phyloP scores from a whole-genome alignment of 2,797 vertebrate genomes.

The Trematomus bernacchii region DNA sequence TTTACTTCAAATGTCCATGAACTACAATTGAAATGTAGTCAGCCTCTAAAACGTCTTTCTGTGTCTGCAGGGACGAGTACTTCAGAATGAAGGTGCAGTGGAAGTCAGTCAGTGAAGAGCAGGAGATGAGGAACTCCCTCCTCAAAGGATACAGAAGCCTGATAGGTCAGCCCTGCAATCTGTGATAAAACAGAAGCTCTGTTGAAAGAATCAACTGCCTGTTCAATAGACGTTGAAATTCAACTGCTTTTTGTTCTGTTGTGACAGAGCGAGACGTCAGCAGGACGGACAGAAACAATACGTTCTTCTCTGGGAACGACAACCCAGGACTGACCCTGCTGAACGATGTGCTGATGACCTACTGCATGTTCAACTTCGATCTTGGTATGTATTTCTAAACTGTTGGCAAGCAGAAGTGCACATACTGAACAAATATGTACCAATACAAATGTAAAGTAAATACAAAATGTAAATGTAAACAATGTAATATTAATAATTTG shows the following conservation, averaged over 20 bases:
- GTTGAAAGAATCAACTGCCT: slow-evolving; percentile 13
- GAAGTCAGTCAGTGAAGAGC: slow-evolving; percentile 93
- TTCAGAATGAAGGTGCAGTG: slow-evolving; percentile 96
- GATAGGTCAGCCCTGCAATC: slow-evolving; percentile 84
- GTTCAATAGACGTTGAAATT: not conserved
- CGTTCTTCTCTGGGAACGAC: slow-evolving; percentile 92
- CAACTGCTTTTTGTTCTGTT: slow-evolving; percentile 52
- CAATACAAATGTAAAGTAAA: too few species aligned
- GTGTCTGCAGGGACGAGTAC: slow-evolving; percentile 88
- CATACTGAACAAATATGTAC: not conserved
- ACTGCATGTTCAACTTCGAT: slow-evolving; percentile 97
- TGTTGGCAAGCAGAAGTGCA: not conserved
- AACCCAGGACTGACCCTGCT: slow-evolving; percentile 91
- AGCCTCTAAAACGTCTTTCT: not conserved
- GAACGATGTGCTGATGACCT: slow-evolving; percentile 92
- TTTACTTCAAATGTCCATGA: not conserved
- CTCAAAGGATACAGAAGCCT: slow-evolving; percentile 92
- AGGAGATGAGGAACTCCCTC: slow-evolving; percentile 93
- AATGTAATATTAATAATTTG: not conserved
- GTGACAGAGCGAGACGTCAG: slow-evolving; percentile 91
- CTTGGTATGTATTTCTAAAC: slow-evolving; percentile 81
- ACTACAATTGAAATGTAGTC: not conserved
- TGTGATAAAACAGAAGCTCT: slow-evolving; percentile 3
- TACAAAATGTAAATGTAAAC: too few species aligned
- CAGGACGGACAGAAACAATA: slow-evolving; percentile 91